Percentiles rank a stretch among this genome's conserved stretches.
phyloP scores from a whole-genome alignment of 2,888 invertebrate genomes.

The Polyploca ridens region DNA sequence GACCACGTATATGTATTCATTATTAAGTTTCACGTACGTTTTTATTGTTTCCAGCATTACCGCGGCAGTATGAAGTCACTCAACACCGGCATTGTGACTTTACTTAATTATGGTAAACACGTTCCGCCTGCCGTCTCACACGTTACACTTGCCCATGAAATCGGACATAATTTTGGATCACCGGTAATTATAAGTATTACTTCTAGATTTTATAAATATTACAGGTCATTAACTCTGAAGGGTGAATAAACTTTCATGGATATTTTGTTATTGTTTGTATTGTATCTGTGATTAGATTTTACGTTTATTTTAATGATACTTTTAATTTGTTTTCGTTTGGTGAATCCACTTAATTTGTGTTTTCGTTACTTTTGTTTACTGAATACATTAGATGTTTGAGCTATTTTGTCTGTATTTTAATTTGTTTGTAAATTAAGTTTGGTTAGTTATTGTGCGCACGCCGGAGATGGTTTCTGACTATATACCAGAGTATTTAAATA shows the following conservation, averaged over 20 bases:
- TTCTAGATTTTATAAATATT: background rate
- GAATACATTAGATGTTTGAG: background rate
- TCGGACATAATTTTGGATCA: conserved; percentile 99
- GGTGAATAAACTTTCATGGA: background rate
- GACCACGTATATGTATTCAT: too few species aligned
- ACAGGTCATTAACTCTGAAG: background rate
- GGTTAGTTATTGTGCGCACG: too few species aligned
- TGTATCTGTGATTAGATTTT: background rate
- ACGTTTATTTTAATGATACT: background rate
- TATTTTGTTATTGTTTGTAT: background rate
- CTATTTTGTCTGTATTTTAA: too few species aligned
- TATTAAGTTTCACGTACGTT: background rate
- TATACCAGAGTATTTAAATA: too few species aligned
- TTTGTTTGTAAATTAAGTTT: too few species aligned
- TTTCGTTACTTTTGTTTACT: background rate
- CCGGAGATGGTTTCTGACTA: too few species aligned
- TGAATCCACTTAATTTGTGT: background rate
- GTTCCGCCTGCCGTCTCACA: conserved; percentile 99
- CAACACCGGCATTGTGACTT: conserved; percentile 98
- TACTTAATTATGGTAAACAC: conserved; percentile 98
- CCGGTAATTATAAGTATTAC: conserved; percentile 85
- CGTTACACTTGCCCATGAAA: conserved; percentile 99
- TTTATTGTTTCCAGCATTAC: conserved; percentile 89
- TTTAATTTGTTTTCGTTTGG: background rate
- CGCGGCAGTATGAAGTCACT: conserved; percentile 96